Conservation (phyloP, 2,797 vertebrate genomes). For the Clarias pachynema region DNA sequence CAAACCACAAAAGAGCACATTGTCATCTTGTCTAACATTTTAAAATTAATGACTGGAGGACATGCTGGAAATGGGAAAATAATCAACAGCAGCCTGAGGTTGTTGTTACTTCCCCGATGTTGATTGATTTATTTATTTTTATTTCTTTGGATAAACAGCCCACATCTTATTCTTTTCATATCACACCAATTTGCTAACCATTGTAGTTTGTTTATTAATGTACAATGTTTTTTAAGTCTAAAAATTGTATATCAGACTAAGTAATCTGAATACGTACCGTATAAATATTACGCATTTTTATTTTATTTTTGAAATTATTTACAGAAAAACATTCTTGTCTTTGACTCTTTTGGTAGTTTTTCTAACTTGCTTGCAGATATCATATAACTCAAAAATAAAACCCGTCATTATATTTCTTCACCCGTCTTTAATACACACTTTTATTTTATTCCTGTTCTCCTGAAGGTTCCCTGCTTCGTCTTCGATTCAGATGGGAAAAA, state of each 20-base stretch:
- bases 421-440: neutral
- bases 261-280: neutral
- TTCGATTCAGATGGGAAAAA: conserved; percentile 85
- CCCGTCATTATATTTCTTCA: neutral
- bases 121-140: too few species aligned
- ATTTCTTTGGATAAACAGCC: neutral
- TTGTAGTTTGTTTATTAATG: neutral
- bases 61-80: neutral
- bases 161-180: neutral
- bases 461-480: conserved; percentile 89
- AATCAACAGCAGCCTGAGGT: neutral
- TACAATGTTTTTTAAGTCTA: neutral
- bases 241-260: neutral
- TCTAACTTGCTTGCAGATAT: neutral
- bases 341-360: too few species aligned
- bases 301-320: neutral
- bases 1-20: neutral
- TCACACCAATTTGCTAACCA: neutral
- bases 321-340: neutral
- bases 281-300: neutral
- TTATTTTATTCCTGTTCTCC: neutral
- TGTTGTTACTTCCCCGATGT: too few species aligned
- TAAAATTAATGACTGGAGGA: neutral
- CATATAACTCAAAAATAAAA: neutral
- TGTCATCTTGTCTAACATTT: neutral